Conservation (phyloP, 2,888 invertebrate species). For the Drosophila kuntzei region DNA sequence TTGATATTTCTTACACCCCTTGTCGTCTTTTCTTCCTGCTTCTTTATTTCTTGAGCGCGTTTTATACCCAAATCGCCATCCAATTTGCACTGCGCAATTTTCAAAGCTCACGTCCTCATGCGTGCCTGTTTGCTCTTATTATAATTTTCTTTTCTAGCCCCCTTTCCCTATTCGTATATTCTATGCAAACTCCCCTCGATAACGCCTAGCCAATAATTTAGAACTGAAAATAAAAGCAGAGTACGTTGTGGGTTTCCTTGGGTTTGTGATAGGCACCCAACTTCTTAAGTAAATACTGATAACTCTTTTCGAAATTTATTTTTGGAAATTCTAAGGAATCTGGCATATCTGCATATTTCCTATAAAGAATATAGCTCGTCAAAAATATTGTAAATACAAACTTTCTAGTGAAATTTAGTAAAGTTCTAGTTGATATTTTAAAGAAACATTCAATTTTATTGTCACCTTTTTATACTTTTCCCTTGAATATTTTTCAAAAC, state of each 20-base stretch:
- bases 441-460: neutral
- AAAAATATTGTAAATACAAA: neutral
- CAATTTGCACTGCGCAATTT: constrained; percentile 48
- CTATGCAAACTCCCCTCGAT: neutral
- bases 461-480: too few relatives aligned
- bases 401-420: neutral
- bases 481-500: too few relatives aligned
- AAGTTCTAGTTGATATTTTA: neutral
- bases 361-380: neutral
- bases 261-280: neutral
- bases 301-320: neutral
- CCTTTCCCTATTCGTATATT: neutral
- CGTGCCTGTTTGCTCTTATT: constrained; percentile 10
- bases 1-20: neutral
- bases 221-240: neutral
- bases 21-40: neutral
- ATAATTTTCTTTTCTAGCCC: neutral
- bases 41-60: neutral
- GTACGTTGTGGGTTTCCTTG: neutral
- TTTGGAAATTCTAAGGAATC: too few relatives aligned
- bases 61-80: constrained; percentile 6
- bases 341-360: too few relatives aligned
- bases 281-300: neutral
- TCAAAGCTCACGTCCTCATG: constrained; percentile 49
- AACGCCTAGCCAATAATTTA: neutral